Evolutionary conservation across 1,140 invertebrate species (phyloP).

Genomic region (Pissodes strobi): DNA sequence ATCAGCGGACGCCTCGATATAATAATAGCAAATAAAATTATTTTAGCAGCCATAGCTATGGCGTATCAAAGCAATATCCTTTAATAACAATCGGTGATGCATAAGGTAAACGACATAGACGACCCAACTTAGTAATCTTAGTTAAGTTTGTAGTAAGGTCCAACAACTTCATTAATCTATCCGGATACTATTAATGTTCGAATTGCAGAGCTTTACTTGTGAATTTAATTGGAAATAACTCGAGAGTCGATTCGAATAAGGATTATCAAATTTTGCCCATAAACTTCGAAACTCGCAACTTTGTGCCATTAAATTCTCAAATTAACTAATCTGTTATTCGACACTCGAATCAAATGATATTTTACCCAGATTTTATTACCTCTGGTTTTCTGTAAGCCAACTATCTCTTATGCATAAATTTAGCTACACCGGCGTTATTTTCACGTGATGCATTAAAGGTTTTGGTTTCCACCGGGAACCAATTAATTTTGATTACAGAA

Average conservation of each 20-base stretch:
- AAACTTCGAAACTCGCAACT: slow-evolving; percentile 36
- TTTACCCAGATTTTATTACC: slow-evolving; percentile 34
- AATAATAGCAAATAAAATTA: too few species aligned
- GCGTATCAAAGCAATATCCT: background rate
- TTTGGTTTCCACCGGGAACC: slow-evolving; percentile 6
- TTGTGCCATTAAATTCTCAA: slow-evolving; percentile 36
- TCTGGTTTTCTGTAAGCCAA: slow-evolving; percentile 30
- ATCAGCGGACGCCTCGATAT: too few species aligned
- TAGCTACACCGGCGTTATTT: slow-evolving; percentile 10
- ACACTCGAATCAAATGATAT: slow-evolving; percentile 33
- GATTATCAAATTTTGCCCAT: slow-evolving; percentile 40
- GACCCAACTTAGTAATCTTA: slow-evolving; percentile 34
- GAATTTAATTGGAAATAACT: slow-evolving; percentile 41
- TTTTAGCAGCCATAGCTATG: too few species aligned
- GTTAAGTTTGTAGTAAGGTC: slow-evolving; percentile 37
- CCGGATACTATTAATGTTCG: slow-evolving; percentile 40
- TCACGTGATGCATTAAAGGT: slow-evolving; percentile 11
- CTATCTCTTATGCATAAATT: slow-evolving; percentile 28
- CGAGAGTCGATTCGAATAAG: slow-evolving; percentile 34
- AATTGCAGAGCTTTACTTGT: slow-evolving; percentile 35
- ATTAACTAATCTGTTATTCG: slow-evolving; percentile 40
- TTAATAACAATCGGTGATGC: slow-evolving; percentile 23
- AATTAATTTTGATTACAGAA: slow-evolving; percentile 9
- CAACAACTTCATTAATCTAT: slow-evolving; percentile 40
- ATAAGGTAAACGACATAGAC: slow-evolving; percentile 14